Evolutionary conservation across 53 echinoderm and acorn worm species (phyloP), one percentile per base, ranked within the genome.

Genomic region (Zoroaster sp.): DNA sequence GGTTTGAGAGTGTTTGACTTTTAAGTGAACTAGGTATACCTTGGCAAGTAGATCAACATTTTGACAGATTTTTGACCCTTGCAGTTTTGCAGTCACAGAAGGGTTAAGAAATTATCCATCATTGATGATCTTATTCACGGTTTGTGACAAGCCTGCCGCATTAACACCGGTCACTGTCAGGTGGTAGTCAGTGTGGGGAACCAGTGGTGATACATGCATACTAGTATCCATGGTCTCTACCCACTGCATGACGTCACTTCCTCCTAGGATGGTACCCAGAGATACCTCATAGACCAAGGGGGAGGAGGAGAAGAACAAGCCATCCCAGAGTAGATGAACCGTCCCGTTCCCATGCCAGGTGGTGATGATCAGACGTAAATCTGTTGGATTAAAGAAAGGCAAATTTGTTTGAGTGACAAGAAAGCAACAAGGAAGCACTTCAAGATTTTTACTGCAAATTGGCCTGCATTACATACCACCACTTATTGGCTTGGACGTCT

Each of bases 221-320:
- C 40, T 40, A 35, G 73, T 72, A 7, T 90, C 34, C 52, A 69
- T 44, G 20, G 90, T 90, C 75, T 90, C 90, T 4, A 69, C 40
- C 90, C 90, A 90, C 36, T 90, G 65, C 39, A 90, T 51, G 52
- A 90, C 69, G 46, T 90, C 83, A 21, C 39, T 72, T 14, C 83
- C 83, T 20, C 90, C 90, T 30, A 31, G 25, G 21, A 83, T n/a
- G 54, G 73, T 83, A 35, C 90, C 90, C n/a, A 90, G 14, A 2
- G 83, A 68, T 14, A 90, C 83, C 49, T 90, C 90, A 73, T 73
- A 90, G 54, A 73, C 34, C n/a, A 90, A 28, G 35, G 90, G 66
- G 2, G 90, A 83, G 2, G 86, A 46, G n/a, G 83, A 51, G 4
- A 66, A 0, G 66, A 90, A 90, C 17, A 74, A 1, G 4, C 2